Conservation (phyloP, 2,797 vertebrate genomes). For the Arctocebus calabarensis region DNA sequence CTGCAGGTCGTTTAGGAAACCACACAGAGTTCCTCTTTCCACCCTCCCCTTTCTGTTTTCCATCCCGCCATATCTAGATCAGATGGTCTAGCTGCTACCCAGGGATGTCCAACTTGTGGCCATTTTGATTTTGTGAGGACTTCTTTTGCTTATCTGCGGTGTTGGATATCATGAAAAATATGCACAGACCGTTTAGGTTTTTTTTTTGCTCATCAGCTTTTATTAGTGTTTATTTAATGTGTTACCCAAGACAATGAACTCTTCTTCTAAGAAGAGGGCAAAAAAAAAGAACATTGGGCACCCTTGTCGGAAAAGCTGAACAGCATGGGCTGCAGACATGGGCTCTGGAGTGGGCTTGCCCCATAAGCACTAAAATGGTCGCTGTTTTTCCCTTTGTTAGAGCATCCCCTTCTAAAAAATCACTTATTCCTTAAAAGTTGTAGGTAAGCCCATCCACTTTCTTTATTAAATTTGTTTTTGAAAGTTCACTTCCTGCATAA, state of each 20-base stretch:
- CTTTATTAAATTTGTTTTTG: slow-evolving; percentile 66
- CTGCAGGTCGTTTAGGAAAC: background rate
- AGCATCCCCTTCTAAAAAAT: slow-evolving; percentile 37
- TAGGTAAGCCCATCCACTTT: background rate
- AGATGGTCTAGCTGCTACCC: background rate
- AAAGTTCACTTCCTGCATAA: slow-evolving; percentile 71
- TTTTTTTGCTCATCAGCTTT: no score
- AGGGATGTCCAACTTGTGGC: no score
- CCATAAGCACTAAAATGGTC: background rate
- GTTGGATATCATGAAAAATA: no score
- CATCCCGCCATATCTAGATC: background rate
- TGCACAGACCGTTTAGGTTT: no score
- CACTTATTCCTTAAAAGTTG: slow-evolving; percentile 67
- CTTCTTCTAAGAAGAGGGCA: no score
- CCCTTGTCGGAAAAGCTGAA: background rate
- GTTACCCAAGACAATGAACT: no score
- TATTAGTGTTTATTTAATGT: no score
- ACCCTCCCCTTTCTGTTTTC: background rate
- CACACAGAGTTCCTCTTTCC: background rate
- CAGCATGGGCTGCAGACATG: background rate
- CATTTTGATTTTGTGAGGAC: no score
- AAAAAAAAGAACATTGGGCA: no score
- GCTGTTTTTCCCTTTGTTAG: background rate
- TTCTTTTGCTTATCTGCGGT: no score
- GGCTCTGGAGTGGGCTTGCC: background rate